Evolutionary conservation across 2,888 invertebrate genomes (phyloP).

Genomic region (Amaurobius ferox): DNA sequence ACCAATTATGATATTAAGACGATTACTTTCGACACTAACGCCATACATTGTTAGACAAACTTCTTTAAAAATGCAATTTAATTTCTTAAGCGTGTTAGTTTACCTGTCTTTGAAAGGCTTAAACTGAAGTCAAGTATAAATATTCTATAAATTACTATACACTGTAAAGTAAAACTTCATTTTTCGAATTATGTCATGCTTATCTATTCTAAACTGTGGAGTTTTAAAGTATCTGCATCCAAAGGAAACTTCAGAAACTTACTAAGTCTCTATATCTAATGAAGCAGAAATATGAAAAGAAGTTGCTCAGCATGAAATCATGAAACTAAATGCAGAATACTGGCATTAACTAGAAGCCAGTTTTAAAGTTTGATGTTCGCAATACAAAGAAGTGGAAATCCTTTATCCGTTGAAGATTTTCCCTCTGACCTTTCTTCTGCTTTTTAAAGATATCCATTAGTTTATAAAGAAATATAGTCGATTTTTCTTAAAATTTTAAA

Average conservation of each 20-base stretch:
- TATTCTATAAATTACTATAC: no score
- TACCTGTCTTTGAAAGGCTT: no score
- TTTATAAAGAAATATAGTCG: neutral
- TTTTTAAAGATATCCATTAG: neutral
- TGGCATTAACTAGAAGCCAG: neutral
- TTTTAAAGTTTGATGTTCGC: neutral
- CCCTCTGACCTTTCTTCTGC: neutral
- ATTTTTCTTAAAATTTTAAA: neutral
- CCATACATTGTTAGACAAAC: no score
- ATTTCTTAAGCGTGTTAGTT: no score
- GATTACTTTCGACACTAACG: no score
- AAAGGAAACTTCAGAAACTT: neutral
- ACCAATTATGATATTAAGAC: no score
- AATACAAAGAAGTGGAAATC: neutral
- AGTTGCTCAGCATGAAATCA: neutral
- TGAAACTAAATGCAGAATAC: no score
- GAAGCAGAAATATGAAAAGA: neutral
- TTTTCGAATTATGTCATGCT: no score
- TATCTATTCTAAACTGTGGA: no score
- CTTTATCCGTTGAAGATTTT: neutral
- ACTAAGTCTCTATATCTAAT: neutral
- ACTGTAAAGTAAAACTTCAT: no score
- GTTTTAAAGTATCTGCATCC: neutral
- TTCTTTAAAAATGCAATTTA: no score
- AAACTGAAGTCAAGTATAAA: no score